phyloP scores from a whole-genome alignment of 2,888 invertebrate species.

The Alitta virens region DNA sequence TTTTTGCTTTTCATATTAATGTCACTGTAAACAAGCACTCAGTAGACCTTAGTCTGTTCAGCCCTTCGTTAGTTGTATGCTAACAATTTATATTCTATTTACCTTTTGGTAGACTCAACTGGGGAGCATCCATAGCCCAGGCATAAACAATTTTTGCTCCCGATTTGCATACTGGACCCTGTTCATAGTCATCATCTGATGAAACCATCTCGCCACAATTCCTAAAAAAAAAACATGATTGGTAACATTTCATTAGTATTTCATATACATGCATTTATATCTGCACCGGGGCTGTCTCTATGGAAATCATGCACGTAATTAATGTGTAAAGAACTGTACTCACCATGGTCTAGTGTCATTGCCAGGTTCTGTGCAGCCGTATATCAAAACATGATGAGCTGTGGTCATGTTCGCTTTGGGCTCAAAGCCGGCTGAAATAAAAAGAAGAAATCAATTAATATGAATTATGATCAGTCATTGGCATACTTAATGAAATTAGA shows the following conservation, averaged over 20 bases:
- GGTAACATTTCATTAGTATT: neutral
- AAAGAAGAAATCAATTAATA: too few relatives aligned
- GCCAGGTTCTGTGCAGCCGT: constrained; percentile 60
- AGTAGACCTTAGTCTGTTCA: too few relatives aligned
- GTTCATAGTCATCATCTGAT: constrained; percentile 22
- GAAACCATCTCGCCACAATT: constrained; percentile 59
- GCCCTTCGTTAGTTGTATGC: too few relatives aligned
- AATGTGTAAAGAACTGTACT: constrained; percentile 18
- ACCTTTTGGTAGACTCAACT: constrained; percentile 60
- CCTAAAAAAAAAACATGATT: constrained; percentile 47
- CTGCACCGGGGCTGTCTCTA: too few relatives aligned
- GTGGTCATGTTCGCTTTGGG: constrained; percentile 61
- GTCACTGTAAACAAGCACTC: neutral
- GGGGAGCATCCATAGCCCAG: constrained; percentile 65
- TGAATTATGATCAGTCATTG: too few relatives aligned
- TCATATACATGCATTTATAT: neutral
- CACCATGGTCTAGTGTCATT: constrained; percentile 42
- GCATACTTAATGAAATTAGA: too few relatives aligned
- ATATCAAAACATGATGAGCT: constrained; percentile 65
- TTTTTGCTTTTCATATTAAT: neutral
- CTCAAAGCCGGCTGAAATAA: constrained; percentile 57
- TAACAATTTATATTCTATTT: constrained; percentile 10
- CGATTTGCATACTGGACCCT: constrained; percentile 40
- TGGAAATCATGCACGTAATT: too few relatives aligned
- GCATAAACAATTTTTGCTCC: constrained; percentile 62